Base-by-base conservation (phyloP, 1,140 invertebrate species). In the Eupristina koningsbergeri region DNA sequence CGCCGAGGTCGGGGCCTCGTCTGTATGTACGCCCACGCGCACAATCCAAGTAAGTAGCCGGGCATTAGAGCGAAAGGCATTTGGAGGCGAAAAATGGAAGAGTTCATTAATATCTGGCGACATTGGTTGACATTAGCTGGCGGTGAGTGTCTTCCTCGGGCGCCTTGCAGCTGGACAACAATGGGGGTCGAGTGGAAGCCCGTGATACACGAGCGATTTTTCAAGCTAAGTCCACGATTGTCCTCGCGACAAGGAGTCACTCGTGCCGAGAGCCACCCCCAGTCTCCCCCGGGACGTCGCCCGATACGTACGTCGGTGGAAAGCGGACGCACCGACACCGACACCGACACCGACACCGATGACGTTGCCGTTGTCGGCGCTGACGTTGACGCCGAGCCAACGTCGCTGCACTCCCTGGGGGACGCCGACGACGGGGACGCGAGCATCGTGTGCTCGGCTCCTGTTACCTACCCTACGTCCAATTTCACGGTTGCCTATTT, bases 191-290 rank as follows among this genome's bases (percentile, higher is more conserved):
- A 69, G 53, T 58, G 31, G 41, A 63, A 76, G 36, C 34, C 17
- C 77, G 58, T 64, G 61, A 47, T 53, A 34, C 61, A 47, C 45
- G 63, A 50, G 64, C 64, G 64, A 83, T 83, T 83, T 83, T 83
- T 83, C 81, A 83, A 83, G 81, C 81, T 83, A 83, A 83, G 81
- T 73, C 74, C 45, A 29, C 71, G 80, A 82, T 81, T 67, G 71
- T 82, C 17, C 36, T n/a, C 80, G 47, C 53, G 53, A 58, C 53
- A 58, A 58, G 19, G 53, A 58, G 53, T 58, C 53, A 58, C 5
- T 22, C 22, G 17, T 36, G 6, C 17, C 64, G 34, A 39, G 19
- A 34, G 34, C 34, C 64, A 22, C 6, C 36, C 67, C 67, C 22
- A 34, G 29, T 6, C 29, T 31, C 29, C 63, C 34, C 29, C 29